Evolutionary conservation across 2,888 invertebrate genomes (phyloP).

Genomic region (Microctonus brassicae): DNA sequence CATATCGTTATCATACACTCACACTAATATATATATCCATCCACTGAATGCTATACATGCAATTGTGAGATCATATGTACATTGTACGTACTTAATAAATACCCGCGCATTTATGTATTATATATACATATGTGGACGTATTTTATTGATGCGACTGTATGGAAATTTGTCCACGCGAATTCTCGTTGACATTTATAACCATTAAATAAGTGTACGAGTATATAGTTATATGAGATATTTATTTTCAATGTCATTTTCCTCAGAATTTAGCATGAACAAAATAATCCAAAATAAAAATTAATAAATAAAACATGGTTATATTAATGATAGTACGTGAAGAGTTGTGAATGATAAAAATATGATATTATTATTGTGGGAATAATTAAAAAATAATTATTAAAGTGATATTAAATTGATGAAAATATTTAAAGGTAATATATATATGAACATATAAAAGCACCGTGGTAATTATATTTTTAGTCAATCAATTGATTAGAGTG

Average conservation of each 20-base stretch:
- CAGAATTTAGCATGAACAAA: background rate
- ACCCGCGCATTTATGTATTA: background rate
- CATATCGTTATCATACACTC: background rate
- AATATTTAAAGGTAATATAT: too few relatives aligned
- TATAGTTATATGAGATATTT: conserved; percentile 11
- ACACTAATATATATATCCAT: too few relatives aligned
- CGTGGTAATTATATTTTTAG: too few relatives aligned
- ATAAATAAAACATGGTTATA: background rate
- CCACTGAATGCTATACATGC: conserved; percentile 18
- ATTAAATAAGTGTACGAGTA: conserved; percentile 28
- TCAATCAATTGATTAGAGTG: background rate
- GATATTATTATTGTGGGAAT: too few relatives aligned
- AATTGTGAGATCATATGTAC: conserved; percentile 10
- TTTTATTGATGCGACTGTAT: background rate
- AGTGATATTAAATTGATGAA: background rate
- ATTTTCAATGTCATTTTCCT: conserved; percentile 30
- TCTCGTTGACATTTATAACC: conserved; percentile 28
- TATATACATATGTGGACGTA: too few relatives aligned
- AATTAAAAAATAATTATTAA: background rate
- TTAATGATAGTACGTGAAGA: too few relatives aligned
- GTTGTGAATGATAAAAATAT: too few relatives aligned
- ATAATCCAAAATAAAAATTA: background rate
- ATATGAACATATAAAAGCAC: too few relatives aligned
- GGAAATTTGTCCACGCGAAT: conserved; percentile 29
- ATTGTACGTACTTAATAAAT: background rate